Percentiles rank a stretch among this genome's conserved stretches.
Evolutionary conservation across 2,113 vertebrate genomes (phyloP).

Genomic region (Monopterus albus): DNA sequence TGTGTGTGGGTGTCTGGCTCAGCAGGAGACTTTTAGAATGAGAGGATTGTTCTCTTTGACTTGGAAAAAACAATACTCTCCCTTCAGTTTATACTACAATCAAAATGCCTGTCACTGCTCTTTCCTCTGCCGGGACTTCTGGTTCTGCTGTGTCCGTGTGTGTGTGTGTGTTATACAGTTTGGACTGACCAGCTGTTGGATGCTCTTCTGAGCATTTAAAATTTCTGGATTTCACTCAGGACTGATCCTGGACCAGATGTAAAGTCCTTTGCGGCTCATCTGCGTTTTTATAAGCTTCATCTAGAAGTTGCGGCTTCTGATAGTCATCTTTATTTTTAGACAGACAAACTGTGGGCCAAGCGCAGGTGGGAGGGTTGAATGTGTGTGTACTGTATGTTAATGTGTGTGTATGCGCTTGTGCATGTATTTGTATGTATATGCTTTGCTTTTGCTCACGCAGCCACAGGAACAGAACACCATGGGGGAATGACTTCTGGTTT

Average conservation of each 20-base stretch:
- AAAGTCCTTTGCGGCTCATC: conserved; percentile 62
- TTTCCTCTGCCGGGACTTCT: conserved; percentile 62
- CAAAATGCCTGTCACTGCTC: conserved; percentile 69
- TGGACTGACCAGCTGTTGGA: conserved; percentile 71
- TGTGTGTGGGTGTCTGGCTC: conserved; percentile 51
- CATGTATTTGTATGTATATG: conserved; percentile 12
- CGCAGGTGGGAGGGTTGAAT: conserved; percentile 54
- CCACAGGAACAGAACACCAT: conserved; percentile 37
- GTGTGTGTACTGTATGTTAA: neutral
- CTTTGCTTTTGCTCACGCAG: conserved; percentile 27
- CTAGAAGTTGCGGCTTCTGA: conserved; percentile 65
- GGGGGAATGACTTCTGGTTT: conserved; percentile 37
- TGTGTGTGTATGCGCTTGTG: conserved; percentile 16
- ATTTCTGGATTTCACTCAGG: conserved; percentile 50
- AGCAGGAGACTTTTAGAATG: conserved; percentile 47
- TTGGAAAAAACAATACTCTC: conserved; percentile 60
- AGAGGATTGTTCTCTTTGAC: conserved; percentile 64
- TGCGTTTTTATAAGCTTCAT: conserved; percentile 56
- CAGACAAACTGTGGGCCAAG: conserved; percentile 39
- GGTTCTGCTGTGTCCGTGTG: conserved; percentile 35
- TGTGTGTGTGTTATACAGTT: conserved; percentile 50
- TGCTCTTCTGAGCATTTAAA: conserved; percentile 62
- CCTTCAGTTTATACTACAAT: conserved; percentile 69
- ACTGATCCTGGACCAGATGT: conserved; percentile 70
- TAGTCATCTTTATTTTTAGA: conserved; percentile 69